Base-by-base conservation (phyloP, 2,113 vertebrate species). In the Thinocorus orbignyianus region DNA sequence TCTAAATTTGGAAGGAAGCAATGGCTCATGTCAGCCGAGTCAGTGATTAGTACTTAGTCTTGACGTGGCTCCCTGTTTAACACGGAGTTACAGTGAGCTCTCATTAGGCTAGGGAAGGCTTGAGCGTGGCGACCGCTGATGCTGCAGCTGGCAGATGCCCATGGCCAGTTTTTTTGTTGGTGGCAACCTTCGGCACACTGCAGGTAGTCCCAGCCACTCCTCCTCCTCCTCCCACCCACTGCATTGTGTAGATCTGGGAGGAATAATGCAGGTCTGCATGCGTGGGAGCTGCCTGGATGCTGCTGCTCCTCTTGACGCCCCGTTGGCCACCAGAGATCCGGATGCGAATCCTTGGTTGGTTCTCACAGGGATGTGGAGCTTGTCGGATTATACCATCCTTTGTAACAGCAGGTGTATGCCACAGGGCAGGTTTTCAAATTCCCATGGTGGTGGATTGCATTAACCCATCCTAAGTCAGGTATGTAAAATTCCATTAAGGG, bases 381-480 rank as follows among this genome's bases (percentile, higher is more conserved):
- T 88, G 89, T 88, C 8, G 58, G 90, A 95, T 98, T 97, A 95
- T 74, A 33, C 93, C 91, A 69, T 96, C 81, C 86, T 98, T 97
- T 97, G 92, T 97, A 89, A 81, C 68, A 95, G 90, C 96, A 97
- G 95, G 95, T 96, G 90, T 92, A 83, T 95, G 95, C 95, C 92
- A 97, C 96, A 81, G 91, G 95, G 95, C 96, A 97, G 92, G 89
- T 92, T 98, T 97, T 90, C 73, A 95, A 97, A 96, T 96, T 89
- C 92, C 88, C 71, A 2, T 95, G 89, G 96, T 97, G 95, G 90
- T 91, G 85, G 72, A 95, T 97, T 96, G 91, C 76, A 94, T 96
- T 97, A 97, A 97, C 95, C 88, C 93, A 96, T 97, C 94, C 96
- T 95, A 91, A 97, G 95, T 97, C 96, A 98, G 95, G 90, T 97